phyloP scores from a whole-genome alignment of 2,888 invertebrate species.

The Dusona sp. region DNA sequence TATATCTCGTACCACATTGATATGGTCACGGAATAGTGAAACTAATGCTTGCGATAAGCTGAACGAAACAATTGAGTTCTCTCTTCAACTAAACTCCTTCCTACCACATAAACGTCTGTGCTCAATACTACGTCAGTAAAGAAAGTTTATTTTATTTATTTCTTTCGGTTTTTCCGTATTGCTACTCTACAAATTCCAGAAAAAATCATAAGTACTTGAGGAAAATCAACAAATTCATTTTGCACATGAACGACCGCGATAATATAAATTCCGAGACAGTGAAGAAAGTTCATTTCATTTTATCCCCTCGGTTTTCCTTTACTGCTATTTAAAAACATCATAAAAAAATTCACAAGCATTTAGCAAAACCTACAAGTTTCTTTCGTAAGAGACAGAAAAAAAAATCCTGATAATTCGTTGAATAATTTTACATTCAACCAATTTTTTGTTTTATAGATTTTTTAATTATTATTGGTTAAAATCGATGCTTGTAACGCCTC shows the following conservation, averaged over 20 bases:
- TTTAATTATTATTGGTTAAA: not conserved
- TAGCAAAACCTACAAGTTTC: not conserved
- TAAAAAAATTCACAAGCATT: not conserved
- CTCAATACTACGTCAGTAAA: not conserved
- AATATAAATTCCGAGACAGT: not conserved
- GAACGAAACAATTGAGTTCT: not conserved
- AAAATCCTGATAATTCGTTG: too few species aligned
- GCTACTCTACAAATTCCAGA: not conserved
- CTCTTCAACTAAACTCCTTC: not conserved
- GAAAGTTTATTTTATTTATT: not conserved
- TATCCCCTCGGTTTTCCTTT: not conserved
- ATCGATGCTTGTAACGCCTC: not conserved
- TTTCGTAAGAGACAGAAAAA: not conserved
- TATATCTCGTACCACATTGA: slow-evolving; percentile 5
- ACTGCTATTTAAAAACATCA: not conserved
- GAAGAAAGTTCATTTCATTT: not conserved
- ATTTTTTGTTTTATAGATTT: too few species aligned
- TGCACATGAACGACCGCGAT: not conserved
- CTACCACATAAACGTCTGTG: not conserved
- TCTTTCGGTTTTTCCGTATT: not conserved
- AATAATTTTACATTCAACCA: not conserved
- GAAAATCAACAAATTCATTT: not conserved
- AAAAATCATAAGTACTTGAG: not conserved
- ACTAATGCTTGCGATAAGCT: not conserved
- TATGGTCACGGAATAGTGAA: not conserved